Evolutionary conservation across 1,140 invertebrate genomes (phyloP).

Genomic region (Trinorchestia longiramus): DNA sequence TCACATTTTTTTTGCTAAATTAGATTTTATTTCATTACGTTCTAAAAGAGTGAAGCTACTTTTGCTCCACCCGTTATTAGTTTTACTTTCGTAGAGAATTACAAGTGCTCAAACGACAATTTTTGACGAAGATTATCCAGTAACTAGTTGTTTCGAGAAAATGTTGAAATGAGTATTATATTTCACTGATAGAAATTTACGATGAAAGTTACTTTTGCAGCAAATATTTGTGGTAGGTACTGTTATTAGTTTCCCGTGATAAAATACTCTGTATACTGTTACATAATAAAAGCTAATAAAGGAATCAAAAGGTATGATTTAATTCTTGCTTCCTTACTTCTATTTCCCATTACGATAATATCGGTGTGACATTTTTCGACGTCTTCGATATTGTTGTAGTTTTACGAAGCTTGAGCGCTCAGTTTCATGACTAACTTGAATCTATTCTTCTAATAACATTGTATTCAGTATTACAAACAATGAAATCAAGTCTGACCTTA

Average conservation of each 20-base stretch:
- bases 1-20: too few species aligned
- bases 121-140: background rate
- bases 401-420: background rate
- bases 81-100: too few species aligned
- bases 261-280: background rate
- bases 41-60: too few species aligned
- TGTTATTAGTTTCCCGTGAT: background rate
- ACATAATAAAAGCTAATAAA: background rate
- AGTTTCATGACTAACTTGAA: background rate
- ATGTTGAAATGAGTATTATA: background rate
- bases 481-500: conserved; percentile 73
- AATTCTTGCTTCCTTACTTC: background rate
- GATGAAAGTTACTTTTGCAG: background rate
- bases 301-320: background rate
- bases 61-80: too few species aligned
- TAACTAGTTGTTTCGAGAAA: background rate
- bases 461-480: background rate
- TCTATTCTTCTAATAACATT: background rate
- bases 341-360: background rate
- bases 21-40: too few species aligned
- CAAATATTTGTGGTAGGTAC: background rate
- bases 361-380: background rate
- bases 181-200: background rate
- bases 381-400: background rate
- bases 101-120: background rate